Evolutionary conservation across 1,140 invertebrate genomes (phyloP).

Genomic region (Diprion similis): DNA sequence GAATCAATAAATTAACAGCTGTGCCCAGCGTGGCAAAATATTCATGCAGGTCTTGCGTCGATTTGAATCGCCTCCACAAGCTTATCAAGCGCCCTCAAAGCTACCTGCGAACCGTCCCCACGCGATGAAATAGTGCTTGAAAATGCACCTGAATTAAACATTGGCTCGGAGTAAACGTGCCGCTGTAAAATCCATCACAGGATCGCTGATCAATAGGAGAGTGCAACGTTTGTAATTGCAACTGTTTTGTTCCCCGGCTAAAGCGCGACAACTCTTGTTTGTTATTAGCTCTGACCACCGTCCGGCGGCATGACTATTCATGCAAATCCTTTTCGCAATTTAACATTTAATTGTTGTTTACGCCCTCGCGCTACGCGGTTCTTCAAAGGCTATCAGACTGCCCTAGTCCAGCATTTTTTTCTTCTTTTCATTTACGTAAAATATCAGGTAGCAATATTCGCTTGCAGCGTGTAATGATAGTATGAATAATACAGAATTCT

Average conservation of each 20-base stretch:
- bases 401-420: no score
- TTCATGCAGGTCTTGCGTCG: no score
- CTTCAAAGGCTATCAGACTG: no score
- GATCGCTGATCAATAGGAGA: not conserved
- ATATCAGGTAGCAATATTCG: no score
- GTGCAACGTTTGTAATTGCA: conserved; percentile 5
- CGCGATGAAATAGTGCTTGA: not conserved
- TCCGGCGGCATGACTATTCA: not conserved
- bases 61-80: not conserved
- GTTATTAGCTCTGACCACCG: not conserved
- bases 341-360: not conserved
- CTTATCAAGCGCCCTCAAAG: not conserved
- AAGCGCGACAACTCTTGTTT: not conserved
- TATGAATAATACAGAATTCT: no score
- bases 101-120: not conserved
- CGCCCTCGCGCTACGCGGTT: no score
- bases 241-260: not conserved
- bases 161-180: not conserved
- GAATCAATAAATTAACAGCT: no score
- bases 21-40: no score
- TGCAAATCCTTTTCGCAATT: not conserved
- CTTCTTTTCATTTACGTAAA: no score
- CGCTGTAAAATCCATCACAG: not conserved
- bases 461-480: no score
- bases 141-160: not conserved